Evolutionary conservation across 2,113 vertebrate genomes (phyloP), one percentile per base, ranked within the genome.

Genomic region (Phalacrocorax pelagicus): DNA sequence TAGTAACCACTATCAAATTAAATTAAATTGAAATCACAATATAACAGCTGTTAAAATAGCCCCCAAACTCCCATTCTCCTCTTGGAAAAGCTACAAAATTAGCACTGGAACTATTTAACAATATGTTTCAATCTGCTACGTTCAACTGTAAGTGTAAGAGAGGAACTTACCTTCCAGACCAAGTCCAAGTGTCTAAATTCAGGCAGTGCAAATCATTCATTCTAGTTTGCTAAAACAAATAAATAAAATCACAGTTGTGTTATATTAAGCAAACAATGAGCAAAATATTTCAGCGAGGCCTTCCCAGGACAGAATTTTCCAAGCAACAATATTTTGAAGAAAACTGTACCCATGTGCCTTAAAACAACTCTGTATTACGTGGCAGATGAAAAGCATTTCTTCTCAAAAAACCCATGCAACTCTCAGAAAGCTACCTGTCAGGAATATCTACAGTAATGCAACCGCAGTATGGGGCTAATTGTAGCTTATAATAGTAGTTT

Each of bases 161-260:
- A 55, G 23, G 86, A 82, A 97, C 98, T 90, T 98, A 99, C 99
- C 99, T 98, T 98, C 99, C 99, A 96, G 99, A 98, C 99, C 99
- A 99, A 21, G 98, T 98, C 99, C 99, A 99, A 11, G 99, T 97
- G 79, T 99, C 98, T 91, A 99, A 97, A 94, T 99, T 99, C 74
- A 99, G 96, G 97, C 97, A 99, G 97, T 99, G 98, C 87, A 99
- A 97, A 94, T 99, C 99, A 97, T 97, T 99, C 93, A 98, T 99
- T 90, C 99, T 98, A 26, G 99, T 99, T 98, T 99, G 99, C 99
- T 99, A 97, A 59, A 98, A 98, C 72, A 94, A 97, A 97, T 67
- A 91, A 84, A 96, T 49, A 86, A 95, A 92, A 96, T 30, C 81
- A 74, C 91, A 90, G 42, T 47, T 3, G 42, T 42, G 57, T 97